Evolutionary conservation across 64 coral and sea anemone species (phyloP), one percentile per base, ranked within the genome.

Genomic region (Montipora efflorescens): DNA sequence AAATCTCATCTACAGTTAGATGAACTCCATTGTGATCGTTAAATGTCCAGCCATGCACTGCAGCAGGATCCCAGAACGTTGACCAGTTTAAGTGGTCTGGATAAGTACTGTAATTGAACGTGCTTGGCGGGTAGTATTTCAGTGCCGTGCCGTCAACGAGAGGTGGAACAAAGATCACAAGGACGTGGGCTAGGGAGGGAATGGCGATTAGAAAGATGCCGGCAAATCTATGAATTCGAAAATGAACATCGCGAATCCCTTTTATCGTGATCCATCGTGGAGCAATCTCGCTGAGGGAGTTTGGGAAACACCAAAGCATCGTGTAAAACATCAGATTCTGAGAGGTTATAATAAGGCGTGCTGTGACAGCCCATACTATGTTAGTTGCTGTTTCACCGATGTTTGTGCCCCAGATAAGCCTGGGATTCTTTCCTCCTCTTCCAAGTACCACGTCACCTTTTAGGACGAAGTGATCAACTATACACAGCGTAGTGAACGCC

Each of bases 191-290:
- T 14, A 94, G 45, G 11, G 93, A 90, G 36, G 93, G 93, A 47
- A 94, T 78, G 58, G 93, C 93, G 74, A 94, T 94, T 13, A 94
- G 93, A 76, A 94, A 94, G 51, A 94, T 90, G 49, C 93, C 93
- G 21, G 78, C 87, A 18, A 93, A 64, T 87, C 82, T 87, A 8
- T 93, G 91, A 18, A 93, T 87, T 43, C 87, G 87, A 0, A 77
- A 20, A 25, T 88, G 91, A 20, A 93, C 84, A 10, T 93, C 92
- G 4, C 92, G 92, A 15, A 93, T 73, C n/a, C 92, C 92, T 13
- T 80, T 43, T 16, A 93, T 47, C 1, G 12, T 22, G 3, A 93
- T 15, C 92, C 92, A 93, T 70, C 23, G 52, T 55, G 92, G 92
- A 51, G 76, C 75, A 47, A 88, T 71, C 62, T 93, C 92, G 49